Conservation (phyloP, 2,797 vertebrate species). For the Malacoraja senta region DNA sequence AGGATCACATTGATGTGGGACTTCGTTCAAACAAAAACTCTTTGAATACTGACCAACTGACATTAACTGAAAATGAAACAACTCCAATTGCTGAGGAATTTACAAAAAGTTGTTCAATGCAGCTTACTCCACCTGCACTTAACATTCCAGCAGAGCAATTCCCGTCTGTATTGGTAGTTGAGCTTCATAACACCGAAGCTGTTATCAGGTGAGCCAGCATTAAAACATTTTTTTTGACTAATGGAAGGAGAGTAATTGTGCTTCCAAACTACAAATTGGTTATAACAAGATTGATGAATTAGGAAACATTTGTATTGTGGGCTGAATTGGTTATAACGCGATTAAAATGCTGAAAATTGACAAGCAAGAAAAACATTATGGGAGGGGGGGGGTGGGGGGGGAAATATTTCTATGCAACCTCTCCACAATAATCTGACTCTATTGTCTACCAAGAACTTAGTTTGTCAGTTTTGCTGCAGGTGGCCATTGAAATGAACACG, state of each 20-base stretch:
- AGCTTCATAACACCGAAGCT: constrained; percentile 68
- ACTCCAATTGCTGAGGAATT: not conserved
- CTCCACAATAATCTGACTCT: no score
- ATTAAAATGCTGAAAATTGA: no score
- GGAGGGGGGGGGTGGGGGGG: no score
- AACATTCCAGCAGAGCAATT: constrained; percentile 65
- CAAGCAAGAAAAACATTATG: no score
- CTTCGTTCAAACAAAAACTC: not conserved
- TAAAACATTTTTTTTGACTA: not conserved
- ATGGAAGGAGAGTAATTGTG: not conserved
- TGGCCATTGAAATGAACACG: no score
- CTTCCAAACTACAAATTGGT: no score
- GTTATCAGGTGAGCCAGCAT: constrained; percentile 68
- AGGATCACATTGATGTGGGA: not conserved
- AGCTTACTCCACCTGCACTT: constrained; percentile 56
- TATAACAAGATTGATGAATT: no score
- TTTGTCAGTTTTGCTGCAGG: no score
- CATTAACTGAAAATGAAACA: constrained; percentile 16
- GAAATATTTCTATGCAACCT: no score
- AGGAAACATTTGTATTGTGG: no score
- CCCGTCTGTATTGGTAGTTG: constrained; percentile 77
- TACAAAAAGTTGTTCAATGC: constrained; percentile 4
- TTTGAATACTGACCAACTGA: not conserved
- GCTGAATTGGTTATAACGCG: no score
- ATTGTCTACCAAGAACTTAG: no score